Conservation (phyloP, 1,140 invertebrate genomes). For the Parasteatoda tepidariorum region DNA sequence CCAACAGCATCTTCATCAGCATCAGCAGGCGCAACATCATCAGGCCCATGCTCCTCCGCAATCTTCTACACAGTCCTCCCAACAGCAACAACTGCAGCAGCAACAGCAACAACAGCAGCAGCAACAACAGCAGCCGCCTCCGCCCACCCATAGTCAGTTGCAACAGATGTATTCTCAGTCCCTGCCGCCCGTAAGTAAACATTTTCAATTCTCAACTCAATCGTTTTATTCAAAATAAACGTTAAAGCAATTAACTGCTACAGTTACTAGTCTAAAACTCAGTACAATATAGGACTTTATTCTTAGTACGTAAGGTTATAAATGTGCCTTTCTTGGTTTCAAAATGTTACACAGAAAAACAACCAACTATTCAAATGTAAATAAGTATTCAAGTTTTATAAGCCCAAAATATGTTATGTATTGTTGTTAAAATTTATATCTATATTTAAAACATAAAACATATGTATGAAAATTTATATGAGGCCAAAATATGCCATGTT, state of each 20-base stretch:
- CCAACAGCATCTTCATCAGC: slow-evolving; percentile 39
- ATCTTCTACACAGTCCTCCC: slow-evolving; percentile 22
- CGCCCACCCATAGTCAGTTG: slow-evolving; percentile 56
- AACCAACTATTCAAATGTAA: too few relatives aligned
- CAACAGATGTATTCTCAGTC: slow-evolving; percentile 58
- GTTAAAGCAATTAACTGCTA: background rate
- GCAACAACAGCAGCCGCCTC: slow-evolving; percentile 46
- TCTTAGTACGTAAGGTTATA: too few relatives aligned
- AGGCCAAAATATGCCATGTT: too few relatives aligned
- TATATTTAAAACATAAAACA: too few relatives aligned
- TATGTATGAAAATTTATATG: too few relatives aligned
- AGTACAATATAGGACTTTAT: background rate
- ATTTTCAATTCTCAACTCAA: background rate
- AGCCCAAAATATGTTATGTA: too few relatives aligned
- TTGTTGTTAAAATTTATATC: too few relatives aligned
- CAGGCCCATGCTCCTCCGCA: background rate
- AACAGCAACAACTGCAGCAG: slow-evolving; percentile 35
- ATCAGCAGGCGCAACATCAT: slow-evolving; percentile 14
- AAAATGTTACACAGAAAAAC: too few relatives aligned
- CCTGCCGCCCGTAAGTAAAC: slow-evolving; percentile 47
- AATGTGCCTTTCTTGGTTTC: too few relatives aligned
- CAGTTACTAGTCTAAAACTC: background rate
- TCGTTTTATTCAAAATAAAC: too few relatives aligned
- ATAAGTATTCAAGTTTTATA: too few relatives aligned
- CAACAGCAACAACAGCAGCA: slow-evolving; percentile 43